A percentile compares a stretch with the other conserved stretches of the same genome.
These are phyloP conservation scores for Lucifuga dentata DNA, from an alignment of 2,113 vertebrate species.

Conservation along the genomic window DNA sequence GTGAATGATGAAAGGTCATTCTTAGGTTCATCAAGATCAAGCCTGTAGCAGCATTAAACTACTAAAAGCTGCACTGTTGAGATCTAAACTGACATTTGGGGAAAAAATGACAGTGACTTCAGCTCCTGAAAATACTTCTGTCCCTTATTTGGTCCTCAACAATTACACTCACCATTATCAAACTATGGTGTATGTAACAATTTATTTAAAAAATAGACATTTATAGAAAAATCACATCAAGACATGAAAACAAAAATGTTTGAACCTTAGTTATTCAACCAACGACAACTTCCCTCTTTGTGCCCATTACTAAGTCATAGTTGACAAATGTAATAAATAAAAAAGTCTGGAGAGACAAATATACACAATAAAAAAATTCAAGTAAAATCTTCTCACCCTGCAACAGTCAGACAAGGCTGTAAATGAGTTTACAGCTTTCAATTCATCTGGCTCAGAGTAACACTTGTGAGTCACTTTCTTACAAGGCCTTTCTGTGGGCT, in stretches of 20 bases:
- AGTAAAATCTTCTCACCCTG: conserved; percentile 66
- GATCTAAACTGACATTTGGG: background rate
- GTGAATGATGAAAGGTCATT: conserved; percentile 24
- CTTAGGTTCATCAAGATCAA: conserved; percentile 16
- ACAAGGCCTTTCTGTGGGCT: conserved; percentile 26
- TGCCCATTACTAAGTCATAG: conserved; percentile 52
- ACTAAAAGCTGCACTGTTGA: conserved; percentile 35
- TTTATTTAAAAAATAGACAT: conserved; percentile 75
- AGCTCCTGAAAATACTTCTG: conserved; percentile 27
- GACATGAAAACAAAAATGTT: conserved; percentile 73
- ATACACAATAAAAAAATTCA: conserved; percentile 78
- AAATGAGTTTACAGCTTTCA: conserved; percentile 12
- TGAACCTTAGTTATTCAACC: conserved; percentile 55
- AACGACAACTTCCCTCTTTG: conserved; percentile 55
- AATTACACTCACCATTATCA: conserved; percentile 39
- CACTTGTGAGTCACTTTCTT: conserved; percentile 51
- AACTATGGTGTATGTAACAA: conserved; percentile 35
- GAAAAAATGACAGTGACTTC: background rate
- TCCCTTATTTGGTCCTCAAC: conserved; percentile 68
- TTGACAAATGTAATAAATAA: conserved; percentile 90
- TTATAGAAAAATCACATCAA: conserved; percentile 58
- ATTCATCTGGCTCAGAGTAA: conserved; percentile 16
- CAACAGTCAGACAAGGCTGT: conserved; percentile 15
- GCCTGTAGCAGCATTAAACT: background rate
- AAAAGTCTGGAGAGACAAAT: conserved; percentile 48